Percentiles rank a stretch among this genome's conserved stretches.
These are phyloP conservation scores for Spinibarbus caldwelli DNA, from an alignment of 2,797 vertebrate species.

Conservation along the genomic window DNA sequence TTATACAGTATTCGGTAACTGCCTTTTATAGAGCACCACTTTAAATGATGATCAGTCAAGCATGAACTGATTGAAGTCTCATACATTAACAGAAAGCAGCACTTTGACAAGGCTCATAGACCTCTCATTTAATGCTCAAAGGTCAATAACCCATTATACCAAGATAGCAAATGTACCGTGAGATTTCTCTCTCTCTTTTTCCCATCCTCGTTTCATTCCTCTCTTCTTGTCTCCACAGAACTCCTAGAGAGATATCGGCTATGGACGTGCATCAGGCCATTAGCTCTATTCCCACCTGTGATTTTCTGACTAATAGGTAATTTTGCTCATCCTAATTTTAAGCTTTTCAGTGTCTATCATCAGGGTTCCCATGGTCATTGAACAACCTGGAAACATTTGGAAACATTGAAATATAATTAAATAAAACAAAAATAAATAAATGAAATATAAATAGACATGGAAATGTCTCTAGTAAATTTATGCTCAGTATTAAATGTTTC, in stretches of 20 bases:
- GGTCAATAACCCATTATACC: conserved; percentile 18
- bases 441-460: not conserved
- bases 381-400: not conserved
- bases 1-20: conserved; percentile 19
- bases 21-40: conserved; percentile 10
- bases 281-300: conserved; percentile 90
- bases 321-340: not conserved
- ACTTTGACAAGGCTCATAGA: not conserved
- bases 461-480: not conserved
- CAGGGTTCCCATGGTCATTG: not conserved
- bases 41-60: conserved; percentile 16
- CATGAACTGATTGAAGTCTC: not conserved
- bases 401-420: not conserved
- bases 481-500: not conserved
- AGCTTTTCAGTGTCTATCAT: not conserved
- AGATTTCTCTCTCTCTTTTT: not conserved
- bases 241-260: conserved; percentile 91
- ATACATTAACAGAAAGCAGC: conserved; percentile 18
- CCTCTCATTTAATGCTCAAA: conserved; percentile 18
- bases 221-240: conserved; percentile 71
- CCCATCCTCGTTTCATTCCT: not conserved
- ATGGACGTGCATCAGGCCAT: conserved; percentile 96
- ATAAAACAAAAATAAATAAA: not conserved
- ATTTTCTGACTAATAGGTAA: conserved; percentile 93
- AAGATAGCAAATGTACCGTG: conserved; percentile 1